phyloP scores from a whole-genome alignment of 2,113 vertebrate species.

The Microcebus tavaratra region DNA sequence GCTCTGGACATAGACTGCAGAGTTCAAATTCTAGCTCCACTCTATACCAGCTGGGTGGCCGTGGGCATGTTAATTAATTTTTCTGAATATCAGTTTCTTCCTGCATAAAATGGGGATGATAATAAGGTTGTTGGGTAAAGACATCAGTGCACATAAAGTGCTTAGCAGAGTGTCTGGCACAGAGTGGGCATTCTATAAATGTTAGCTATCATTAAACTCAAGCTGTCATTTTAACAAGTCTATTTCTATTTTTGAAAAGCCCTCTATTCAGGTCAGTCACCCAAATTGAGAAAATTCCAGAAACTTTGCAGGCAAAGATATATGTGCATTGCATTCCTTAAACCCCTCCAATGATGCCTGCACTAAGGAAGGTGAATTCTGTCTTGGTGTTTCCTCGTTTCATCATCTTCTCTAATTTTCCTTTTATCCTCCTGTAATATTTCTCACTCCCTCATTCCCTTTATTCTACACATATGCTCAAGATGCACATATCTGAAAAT shows the following conservation, averaged over 20 bases:
- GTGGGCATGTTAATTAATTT: not conserved
- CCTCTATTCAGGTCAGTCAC: slow-evolving; percentile 38
- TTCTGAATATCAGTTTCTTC: not conserved
- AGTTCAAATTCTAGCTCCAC: not conserved
- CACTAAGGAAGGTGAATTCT: not conserved
- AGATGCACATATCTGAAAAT: not conserved
- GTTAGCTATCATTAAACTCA: slow-evolving; percentile 52
- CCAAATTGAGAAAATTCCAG: slow-evolving; percentile 35
- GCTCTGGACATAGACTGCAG: not conserved
- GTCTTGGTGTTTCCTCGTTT: not conserved
- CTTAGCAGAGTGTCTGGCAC: slow-evolving; percentile 25
- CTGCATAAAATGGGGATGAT: not conserved
- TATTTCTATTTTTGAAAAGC: slow-evolving; percentile 58
- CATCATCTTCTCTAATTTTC: not conserved
- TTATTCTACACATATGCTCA: not conserved
- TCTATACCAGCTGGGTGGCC: not conserved
- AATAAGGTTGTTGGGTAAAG: not conserved
- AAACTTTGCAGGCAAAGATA: slow-evolving; percentile 20
- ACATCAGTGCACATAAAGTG: not conserved
- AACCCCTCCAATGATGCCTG: not conserved
- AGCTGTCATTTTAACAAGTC: slow-evolving; percentile 47
- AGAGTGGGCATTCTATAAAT: slow-evolving; percentile 15
- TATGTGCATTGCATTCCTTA: not conserved
- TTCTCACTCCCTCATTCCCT: not conserved
- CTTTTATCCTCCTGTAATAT: not conserved